Conservation (phyloP, 2,888 invertebrate species). For the Buathra laborator region DNA sequence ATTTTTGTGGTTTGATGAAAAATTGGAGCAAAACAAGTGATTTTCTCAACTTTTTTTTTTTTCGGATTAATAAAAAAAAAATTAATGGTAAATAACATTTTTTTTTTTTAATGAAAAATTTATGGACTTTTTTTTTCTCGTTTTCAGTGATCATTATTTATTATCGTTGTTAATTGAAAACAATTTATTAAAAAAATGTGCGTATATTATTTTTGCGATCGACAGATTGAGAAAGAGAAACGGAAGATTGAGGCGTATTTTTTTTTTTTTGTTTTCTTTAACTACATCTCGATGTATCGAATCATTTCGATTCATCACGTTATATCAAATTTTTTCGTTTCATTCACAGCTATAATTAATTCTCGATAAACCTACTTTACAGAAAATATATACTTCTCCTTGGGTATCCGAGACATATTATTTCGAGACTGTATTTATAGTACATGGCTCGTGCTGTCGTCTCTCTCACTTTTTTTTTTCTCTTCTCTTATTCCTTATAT, state of each 20-base stretch:
- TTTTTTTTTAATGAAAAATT: too few relatives aligned
- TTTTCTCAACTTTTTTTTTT: too few relatives aligned
- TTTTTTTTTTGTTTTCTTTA: neutral
- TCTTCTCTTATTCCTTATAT: slow-evolving; percentile 4
- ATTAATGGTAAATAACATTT: too few relatives aligned
- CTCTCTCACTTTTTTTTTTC: neutral
- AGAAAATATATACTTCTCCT: slow-evolving; percentile 69
- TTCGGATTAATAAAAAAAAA: neutral
- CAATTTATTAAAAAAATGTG: neutral
- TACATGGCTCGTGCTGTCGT: slow-evolving; percentile 59
- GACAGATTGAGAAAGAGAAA: slow-evolving; percentile 36
- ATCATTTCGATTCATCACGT: slow-evolving; percentile 27
- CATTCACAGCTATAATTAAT: slow-evolving; percentile 50
- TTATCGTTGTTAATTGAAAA: neutral
- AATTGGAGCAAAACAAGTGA: neutral
- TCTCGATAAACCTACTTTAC: slow-evolving; percentile 67
- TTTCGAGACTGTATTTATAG: slow-evolving; percentile 59
- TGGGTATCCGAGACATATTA: slow-evolving; percentile 57
- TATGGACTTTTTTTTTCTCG: too few relatives aligned
- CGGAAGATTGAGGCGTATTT: slow-evolving; percentile 28
- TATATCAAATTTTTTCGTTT: slow-evolving; percentile 48
- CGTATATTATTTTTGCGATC: neutral
- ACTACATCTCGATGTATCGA: slow-evolving; percentile 31
- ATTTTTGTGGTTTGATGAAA: neutral
- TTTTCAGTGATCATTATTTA: neutral